A percentile compares a stretch with the other conserved stretches of the same genome.
These are phyloP conservation scores for Geophilus truncorum DNA, from an alignment of 2,888 invertebrate species.

Conservation along the genomic window DNA sequence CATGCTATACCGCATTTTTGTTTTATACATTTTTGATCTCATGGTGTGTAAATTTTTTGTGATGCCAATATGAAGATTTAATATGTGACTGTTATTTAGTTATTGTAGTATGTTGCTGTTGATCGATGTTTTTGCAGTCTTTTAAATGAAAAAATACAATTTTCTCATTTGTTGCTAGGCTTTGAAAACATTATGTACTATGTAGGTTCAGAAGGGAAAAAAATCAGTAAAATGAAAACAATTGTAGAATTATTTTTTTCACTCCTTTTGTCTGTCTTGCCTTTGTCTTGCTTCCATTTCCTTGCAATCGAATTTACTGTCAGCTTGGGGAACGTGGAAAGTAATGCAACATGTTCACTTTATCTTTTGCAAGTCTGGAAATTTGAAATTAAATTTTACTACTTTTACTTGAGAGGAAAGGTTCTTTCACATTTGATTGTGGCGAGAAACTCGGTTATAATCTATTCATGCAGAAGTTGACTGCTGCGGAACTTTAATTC, in stretches of 20 bases:
- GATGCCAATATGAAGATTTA: too few species aligned
- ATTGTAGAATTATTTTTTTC: not conserved
- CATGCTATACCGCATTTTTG: too few species aligned
- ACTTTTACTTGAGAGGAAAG: not conserved
- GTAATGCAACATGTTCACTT: not conserved
- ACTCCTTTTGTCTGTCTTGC: not conserved
- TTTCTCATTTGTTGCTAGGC: too few species aligned
- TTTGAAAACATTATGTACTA: too few species aligned
- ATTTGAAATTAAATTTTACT: conserved; percentile 14
- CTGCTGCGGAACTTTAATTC: conserved; percentile 14
- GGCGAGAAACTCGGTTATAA: conserved; percentile 8
- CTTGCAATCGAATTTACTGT: not conserved
- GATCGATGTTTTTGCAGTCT: too few species aligned
- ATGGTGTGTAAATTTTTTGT: too few species aligned
- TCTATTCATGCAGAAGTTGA: conserved; percentile 13
- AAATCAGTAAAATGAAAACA: too few species aligned
- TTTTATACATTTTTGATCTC: too few species aligned
- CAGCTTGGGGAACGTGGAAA: not conserved
- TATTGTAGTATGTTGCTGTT: too few species aligned
- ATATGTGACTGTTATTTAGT: too few species aligned
- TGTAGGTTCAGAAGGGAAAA: too few species aligned
- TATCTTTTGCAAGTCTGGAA: not conserved
- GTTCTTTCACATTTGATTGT: conserved; percentile 15
- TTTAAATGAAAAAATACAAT: too few species aligned
- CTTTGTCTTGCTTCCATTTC: not conserved